These are phyloP conservation scores for Microctenopoma stevenorrisi DNA, from an alignment of 2,797 vertebrate species.

Conservation along the genomic window DNA sequence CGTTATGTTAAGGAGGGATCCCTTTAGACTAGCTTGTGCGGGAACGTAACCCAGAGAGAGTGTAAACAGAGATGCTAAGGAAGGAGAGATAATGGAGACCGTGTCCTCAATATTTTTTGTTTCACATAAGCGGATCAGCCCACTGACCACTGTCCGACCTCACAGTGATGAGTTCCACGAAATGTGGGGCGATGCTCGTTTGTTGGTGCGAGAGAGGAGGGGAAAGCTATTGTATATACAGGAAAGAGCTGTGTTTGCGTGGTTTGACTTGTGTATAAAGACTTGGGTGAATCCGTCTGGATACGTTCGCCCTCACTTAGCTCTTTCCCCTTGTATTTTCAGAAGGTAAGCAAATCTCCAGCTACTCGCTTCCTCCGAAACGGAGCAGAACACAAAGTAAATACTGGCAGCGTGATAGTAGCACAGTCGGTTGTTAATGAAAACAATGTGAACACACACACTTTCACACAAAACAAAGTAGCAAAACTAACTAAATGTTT, in stretches of 20 bases:
- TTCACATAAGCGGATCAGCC: conserved; percentile 13
- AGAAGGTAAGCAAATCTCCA: conserved; percentile 11
- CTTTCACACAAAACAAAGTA: no score
- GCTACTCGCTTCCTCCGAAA: conserved; percentile 30
- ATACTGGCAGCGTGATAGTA: background rate
- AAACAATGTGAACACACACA: background rate
- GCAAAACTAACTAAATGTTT: background rate
- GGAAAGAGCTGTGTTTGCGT: conserved; percentile 20
- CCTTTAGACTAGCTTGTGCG: background rate
- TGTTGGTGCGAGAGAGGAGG: background rate
- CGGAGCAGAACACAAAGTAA: background rate
- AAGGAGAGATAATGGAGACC: background rate
- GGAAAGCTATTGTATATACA: conserved; percentile 2
- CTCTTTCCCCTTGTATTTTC: background rate
- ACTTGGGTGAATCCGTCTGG: background rate
- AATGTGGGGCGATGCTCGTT: background rate
- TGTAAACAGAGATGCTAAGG: conserved; percentile 12
- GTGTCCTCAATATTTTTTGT: conserved; percentile 14
- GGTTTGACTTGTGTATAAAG: background rate
- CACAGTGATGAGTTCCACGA: background rate
- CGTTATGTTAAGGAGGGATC: conserved; percentile 10
- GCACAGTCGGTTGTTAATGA: background rate
- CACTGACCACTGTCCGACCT: conserved; percentile 30
- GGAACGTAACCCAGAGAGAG: background rate
- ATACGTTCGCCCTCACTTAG: background rate